Evolutionary conservation across 1,140 invertebrate genomes (phyloP).

Genomic region (Zaprionus vittiger): DNA sequence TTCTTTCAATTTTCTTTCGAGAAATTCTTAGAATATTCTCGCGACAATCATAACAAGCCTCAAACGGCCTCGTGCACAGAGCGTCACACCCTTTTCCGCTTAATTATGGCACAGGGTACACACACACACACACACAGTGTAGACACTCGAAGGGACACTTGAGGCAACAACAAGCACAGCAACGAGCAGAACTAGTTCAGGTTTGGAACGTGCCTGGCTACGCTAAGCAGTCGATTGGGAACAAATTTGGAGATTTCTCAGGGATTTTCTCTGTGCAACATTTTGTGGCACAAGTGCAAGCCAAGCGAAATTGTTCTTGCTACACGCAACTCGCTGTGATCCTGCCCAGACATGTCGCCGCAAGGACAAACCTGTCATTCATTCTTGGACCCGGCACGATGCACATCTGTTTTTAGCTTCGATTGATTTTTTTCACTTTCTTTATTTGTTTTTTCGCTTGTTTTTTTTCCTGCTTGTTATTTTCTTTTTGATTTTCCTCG

Average conservation of each 20-base stretch:
- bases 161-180: not conserved
- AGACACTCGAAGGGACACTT: slow-evolving; percentile 11
- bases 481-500: not conserved
- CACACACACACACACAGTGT: slow-evolving; percentile 10
- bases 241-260: slow-evolving; percentile 24
- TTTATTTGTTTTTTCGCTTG: not conserved
- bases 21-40: not conserved
- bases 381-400: not conserved
- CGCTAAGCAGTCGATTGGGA: slow-evolving; percentile 38
- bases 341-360: slow-evolving; percentile 35
- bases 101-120: slow-evolving; percentile 20
- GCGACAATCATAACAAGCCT: not conserved
- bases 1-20: not conserved
- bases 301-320: slow-evolving; percentile 50
- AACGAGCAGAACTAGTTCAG: not conserved
- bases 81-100: slow-evolving; percentile 14
- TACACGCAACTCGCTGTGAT: slow-evolving; percentile 3
- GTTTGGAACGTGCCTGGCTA: slow-evolving; percentile 33
- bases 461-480: not conserved
- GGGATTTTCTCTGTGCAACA: slow-evolving; percentile 29
- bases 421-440: slow-evolving; percentile 27
- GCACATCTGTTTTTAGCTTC: slow-evolving; percentile 16
- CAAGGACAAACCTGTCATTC: slow-evolving; percentile 13
- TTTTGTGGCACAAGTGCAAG: slow-evolving; percentile 58
- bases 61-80: no score